Percentiles rank a stretch among this genome's conserved stretches.
These are phyloP conservation scores for Pteronotus mesoamericanus DNA, from an alignment of 2,797 vertebrate genomes.

Conservation along the genomic window DNA sequence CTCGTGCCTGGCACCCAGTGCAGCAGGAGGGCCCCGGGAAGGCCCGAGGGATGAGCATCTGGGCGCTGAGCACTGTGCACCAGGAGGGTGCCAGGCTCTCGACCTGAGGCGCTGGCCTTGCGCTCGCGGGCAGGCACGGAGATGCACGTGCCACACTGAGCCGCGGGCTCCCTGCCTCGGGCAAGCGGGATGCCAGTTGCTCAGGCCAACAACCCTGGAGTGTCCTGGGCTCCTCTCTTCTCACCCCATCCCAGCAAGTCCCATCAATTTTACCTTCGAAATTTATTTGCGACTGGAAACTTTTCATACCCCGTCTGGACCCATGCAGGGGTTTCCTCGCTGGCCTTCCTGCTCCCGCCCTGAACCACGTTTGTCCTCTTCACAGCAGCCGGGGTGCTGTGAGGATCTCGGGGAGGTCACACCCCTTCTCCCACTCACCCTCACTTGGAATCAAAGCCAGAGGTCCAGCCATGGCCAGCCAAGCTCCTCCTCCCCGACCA, in stretches of 20 bases:
- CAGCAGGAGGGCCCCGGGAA: neutral
- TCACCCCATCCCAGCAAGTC: neutral
- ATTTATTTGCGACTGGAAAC: neutral
- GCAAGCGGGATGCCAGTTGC: neutral
- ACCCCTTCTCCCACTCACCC: neutral
- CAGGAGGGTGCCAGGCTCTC: neutral
- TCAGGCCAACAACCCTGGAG: neutral
- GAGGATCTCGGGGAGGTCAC: neutral
- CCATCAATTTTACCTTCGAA: neutral
- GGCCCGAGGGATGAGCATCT: neutral
- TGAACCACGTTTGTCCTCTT: neutral
- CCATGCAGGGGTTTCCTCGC: rapidly evolving
- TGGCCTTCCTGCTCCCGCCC: neutral
- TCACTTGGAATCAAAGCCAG: neutral
- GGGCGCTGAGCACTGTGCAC: neutral
- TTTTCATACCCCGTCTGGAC: neutral
- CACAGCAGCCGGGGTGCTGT: neutral
- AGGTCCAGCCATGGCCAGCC: neutral
- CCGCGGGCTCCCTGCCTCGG: rapidly evolving
- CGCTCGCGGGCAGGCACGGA: neutral
- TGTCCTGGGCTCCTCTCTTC: neutral
- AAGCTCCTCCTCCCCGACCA: neutral
- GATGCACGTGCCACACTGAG: neutral
- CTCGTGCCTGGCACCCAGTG: neutral
- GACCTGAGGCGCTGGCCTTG: neutral